Conservation (phyloP, 1,140 invertebrate species). For the Bombus consobrinus region DNA sequence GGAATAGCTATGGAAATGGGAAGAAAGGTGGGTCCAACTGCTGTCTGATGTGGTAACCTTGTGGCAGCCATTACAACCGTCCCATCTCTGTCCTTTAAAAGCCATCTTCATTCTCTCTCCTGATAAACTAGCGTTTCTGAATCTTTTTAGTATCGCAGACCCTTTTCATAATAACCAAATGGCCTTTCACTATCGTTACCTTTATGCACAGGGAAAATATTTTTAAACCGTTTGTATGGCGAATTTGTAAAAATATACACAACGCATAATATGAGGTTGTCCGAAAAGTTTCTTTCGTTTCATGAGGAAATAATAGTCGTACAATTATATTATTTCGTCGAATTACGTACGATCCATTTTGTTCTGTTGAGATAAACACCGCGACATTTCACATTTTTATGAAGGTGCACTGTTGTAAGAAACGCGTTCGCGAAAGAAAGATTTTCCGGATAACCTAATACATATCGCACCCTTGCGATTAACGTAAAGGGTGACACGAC, state of each 20-base stretch:
- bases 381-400: too few species aligned
- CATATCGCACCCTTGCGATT: too few species aligned
- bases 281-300: too few species aligned
- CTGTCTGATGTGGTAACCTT: constrained; percentile 39
- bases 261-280: too few species aligned
- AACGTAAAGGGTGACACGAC: too few species aligned
- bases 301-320: too few species aligned
- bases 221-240: neutral
- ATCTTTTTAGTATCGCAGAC: neutral
- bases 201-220: neutral
- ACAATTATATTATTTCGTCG: too few species aligned
- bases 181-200: neutral
- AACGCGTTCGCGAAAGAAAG: too few species aligned
- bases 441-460: too few species aligned
- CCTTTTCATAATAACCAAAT: neutral
- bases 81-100: neutral
- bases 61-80: constrained; percentile 17
- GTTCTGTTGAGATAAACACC: too few species aligned
- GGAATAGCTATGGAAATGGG: constrained; percentile 64
- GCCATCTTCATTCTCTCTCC: neutral
- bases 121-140: neutral
- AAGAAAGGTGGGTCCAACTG: constrained; percentile 48
- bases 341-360: too few species aligned
- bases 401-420: too few species aligned
- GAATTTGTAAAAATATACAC: neutral